Conservation (phyloP, 1,140 invertebrate species). For the Bombus haemorrhoidalis region DNA sequence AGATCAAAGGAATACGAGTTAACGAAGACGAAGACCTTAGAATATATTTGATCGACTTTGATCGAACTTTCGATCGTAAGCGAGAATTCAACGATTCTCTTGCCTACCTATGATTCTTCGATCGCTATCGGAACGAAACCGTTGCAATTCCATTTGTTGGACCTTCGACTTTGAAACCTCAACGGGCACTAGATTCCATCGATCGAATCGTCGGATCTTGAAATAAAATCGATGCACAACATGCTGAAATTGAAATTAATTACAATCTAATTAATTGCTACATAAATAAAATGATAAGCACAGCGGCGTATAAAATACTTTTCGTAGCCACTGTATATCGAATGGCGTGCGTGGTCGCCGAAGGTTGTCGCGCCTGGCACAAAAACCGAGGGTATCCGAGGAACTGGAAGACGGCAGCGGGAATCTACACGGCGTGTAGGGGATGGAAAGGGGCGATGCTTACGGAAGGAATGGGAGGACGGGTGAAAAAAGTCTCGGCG, state of each 20-base stretch:
- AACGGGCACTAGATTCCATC: too few species aligned
- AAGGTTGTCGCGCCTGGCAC: slow-evolving; percentile 34
- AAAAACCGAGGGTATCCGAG: slow-evolving; percentile 43
- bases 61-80: too few species aligned
- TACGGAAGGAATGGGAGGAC: slow-evolving; percentile 35
- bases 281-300: neutral
- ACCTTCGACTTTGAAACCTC: too few species aligned
- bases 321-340: slow-evolving; percentile 1
- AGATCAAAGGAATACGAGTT: neutral
- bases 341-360: slow-evolving; percentile 40
- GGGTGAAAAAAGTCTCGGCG: slow-evolving; percentile 79
- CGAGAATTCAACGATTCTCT: too few species aligned
- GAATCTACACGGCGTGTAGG: slow-evolving; percentile 13
- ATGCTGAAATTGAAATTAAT: too few species aligned
- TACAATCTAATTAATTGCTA: too few species aligned
- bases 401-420: neutral
- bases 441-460: slow-evolving; percentile 16
- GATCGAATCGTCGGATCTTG: too few species aligned
- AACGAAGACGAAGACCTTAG: neutral
- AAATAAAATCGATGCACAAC: too few species aligned
- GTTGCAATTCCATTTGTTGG: too few species aligned
- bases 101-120: too few species aligned
- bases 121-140: too few species aligned
- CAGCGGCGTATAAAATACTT: neutral
- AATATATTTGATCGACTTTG: neutral